phyloP scores from a whole-genome alignment of 1,140 invertebrate species.

The Sycophila sp. region DNA sequence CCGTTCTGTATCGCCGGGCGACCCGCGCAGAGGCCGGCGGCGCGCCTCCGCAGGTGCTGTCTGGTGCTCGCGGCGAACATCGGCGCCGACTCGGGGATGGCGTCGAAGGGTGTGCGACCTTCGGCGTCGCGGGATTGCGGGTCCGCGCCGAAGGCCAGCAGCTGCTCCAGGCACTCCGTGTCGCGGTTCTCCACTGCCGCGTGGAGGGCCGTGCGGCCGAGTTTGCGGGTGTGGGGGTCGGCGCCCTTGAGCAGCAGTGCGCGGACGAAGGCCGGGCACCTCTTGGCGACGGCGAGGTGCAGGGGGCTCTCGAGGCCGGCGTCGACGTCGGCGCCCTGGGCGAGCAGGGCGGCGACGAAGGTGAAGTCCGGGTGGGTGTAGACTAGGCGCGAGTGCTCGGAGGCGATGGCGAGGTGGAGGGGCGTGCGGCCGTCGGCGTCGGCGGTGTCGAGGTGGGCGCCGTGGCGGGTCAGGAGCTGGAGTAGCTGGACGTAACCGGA shows the following conservation, averaged over 20 bases:
- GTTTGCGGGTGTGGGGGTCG: neutral
- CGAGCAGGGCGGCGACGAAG: neutral
- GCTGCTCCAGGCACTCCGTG: neutral
- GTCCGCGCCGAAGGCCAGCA: conserved; percentile 1
- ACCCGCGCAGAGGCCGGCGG: neutral
- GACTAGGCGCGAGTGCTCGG: neutral
- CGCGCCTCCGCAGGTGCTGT: neutral
- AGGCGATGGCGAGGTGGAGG: conserved; percentile 2
- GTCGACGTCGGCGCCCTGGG: neutral
- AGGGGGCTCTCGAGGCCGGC: neutral
- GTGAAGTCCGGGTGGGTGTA: neutral
- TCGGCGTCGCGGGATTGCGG: conserved; percentile 62
- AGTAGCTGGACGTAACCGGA: neutral
- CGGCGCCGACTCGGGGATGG: too few relatives aligned
- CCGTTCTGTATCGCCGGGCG: neutral
- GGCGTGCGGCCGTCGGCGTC: neutral
- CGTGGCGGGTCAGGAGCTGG: neutral
- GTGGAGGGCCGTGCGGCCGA: neutral
- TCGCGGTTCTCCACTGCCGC: neutral
- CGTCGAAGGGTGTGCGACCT: conserved; percentile 19
- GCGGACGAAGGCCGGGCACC: neutral
- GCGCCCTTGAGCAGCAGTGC: neutral
- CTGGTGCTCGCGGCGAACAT: too few relatives aligned
- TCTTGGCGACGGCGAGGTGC: neutral
- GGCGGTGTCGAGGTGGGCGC: neutral